Percentiles rank a stretch among this genome's conserved stretches.
Evolutionary conservation across 2,113 vertebrate genomes (phyloP).

Genomic region (Lota lota): DNA sequence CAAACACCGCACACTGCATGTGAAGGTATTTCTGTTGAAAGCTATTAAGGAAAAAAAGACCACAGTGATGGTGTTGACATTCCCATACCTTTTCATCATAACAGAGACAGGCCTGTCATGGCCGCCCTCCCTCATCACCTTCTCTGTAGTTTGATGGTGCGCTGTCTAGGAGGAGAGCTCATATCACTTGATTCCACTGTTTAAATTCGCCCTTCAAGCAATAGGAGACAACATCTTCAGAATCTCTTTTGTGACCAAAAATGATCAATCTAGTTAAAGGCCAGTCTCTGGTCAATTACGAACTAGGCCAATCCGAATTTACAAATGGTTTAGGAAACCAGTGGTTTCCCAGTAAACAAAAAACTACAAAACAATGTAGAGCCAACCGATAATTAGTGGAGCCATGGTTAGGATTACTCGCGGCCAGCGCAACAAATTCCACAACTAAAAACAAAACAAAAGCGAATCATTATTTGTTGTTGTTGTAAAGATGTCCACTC

Average conservation of each 20-base stretch:
- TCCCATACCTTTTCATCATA: conserved; percentile 43
- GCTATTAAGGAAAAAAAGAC: conserved; percentile 13
- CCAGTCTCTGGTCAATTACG: conserved; percentile 17
- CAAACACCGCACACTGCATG: conserved; percentile 27
- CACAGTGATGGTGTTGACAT: conserved; percentile 53
- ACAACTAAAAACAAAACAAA: neutral
- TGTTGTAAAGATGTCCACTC: neutral
- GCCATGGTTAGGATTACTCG: conserved; percentile 19
- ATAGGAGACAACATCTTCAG: conserved; percentile 39
- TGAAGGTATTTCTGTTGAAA: conserved; percentile 8
- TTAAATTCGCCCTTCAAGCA: conserved; percentile 30
- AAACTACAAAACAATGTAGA: conserved; percentile 21
- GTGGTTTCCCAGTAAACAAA: conserved; percentile 36
- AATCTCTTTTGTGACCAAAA: conserved; percentile 28
- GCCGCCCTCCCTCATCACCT: conserved; percentile 39
- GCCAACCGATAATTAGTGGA: conserved; percentile 34
- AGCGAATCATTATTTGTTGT: neutral
- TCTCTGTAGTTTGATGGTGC: conserved; percentile 39
- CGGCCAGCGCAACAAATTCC: conserved; percentile 9
- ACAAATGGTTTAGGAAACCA: conserved; percentile 12
- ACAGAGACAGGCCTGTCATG: conserved; percentile 44
- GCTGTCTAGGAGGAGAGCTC: conserved; percentile 64
- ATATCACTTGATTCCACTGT: conserved; percentile 40
- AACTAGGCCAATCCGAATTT: conserved; percentile 33
- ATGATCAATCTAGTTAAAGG: conserved; percentile 3